Evolutionary conservation across 1,140 invertebrate species (phyloP), one percentile per base, ranked within the genome.

Genomic region (Bombus consobrinus): DNA sequence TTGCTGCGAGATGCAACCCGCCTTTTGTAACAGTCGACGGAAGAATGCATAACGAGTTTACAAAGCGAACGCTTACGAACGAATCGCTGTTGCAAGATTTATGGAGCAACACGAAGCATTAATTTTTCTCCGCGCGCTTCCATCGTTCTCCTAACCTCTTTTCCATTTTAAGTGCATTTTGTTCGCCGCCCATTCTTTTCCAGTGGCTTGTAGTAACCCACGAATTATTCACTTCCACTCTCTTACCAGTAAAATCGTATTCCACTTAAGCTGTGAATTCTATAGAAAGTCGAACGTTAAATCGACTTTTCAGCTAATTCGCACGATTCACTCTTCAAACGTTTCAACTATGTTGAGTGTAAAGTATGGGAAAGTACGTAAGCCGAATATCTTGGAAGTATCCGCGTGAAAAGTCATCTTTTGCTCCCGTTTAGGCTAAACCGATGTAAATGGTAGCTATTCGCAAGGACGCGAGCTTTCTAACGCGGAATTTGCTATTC

Each of bases 321-420:
- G 4, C 18, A 18, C 69, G 57, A 8, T 12, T 34, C 43, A 6
- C 25, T 39, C 41, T 32, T 34, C 9, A 15, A 57, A 9, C 32
- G 25, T 43, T 18, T 22, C 47, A 12, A 8, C 34, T 9, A 15
- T 18, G 64, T 3, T 22, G n/a, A 41, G 18, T 34, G 18, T 5
- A 32, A 32, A 15, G 64, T 13, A n/a, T 2, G 8, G 18, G 47
- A 2, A 53, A 53, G 18, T 22, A 53, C 18, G 18, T 53, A 53
- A 22, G 9, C 64, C 28, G 18, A 77, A 77, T n/a, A 78, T 83
- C 22, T 39, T 3, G 1, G 22, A 68, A 78, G 43, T 47, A 47
- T 59, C 37, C 37, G 22, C 37, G 80, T 73, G 83, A 79, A 85
- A 85, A 85, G 80, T 78, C 82, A 71, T 72, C 53, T n/a, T 22